Conservation (phyloP, 2,888 invertebrate genomes). For the Arge pagana region DNA sequence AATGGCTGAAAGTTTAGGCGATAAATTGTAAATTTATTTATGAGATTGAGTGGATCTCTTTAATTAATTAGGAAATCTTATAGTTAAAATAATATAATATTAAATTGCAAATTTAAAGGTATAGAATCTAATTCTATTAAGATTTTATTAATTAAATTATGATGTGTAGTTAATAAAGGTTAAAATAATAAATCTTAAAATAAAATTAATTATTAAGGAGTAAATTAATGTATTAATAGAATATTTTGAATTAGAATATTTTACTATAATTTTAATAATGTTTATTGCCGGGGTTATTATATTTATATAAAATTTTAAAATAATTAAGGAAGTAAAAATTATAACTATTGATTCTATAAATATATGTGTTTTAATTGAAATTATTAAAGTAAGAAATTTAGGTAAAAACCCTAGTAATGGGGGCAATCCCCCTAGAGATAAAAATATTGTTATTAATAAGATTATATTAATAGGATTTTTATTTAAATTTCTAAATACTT, state of each 20-base stretch:
- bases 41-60: slow-evolving; percentile 60
- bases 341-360: slow-evolving; percentile 44
- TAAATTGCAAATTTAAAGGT: slow-evolving; percentile 68
- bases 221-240: too few species aligned
- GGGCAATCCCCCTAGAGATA: slow-evolving; percentile 65
- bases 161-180: slow-evolving; percentile 26
- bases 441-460: slow-evolving; percentile 62
- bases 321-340: slow-evolving; percentile 44
- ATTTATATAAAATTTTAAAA: background rate
- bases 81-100: slow-evolving; percentile 63
- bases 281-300: slow-evolving; percentile 5
- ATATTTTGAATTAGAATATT: too few species aligned
- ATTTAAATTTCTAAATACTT: slow-evolving; percentile 60
- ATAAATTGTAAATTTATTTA: slow-evolving; percentile 71
- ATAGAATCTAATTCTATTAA: slow-evolving; percentile 47
- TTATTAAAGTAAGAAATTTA: slow-evolving; percentile 62
- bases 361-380: slow-evolving; percentile 48
- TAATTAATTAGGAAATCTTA: slow-evolving; percentile 62
- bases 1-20: slow-evolving; percentile 67
- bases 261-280: slow-evolving; percentile 23
- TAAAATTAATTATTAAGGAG: slow-evolving; percentile 20
- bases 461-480: slow-evolving; percentile 57
- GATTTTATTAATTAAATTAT: slow-evolving; percentile 63
- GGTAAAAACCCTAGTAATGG: slow-evolving; percentile 68
- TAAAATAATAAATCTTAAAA: slow-evolving; percentile 38